Evolutionary conservation across 1,140 invertebrate genomes (phyloP), one percentile per base, ranked within the genome.

Genomic region (Acyrthosiphon pisum): DNA sequence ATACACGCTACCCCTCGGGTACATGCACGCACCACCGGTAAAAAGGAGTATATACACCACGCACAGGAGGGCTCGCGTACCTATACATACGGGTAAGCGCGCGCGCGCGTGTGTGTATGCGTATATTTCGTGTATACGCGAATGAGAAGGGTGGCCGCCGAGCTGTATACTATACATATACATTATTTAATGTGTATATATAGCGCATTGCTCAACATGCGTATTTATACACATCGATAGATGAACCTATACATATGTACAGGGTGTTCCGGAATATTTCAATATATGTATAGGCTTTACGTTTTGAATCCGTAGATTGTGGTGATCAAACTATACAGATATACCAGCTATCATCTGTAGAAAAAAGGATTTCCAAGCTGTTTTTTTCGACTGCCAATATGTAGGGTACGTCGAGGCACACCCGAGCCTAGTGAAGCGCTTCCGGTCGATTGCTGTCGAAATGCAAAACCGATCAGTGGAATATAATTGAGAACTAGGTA

Each of bases 11-110:
- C 90, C 90, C 90, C 90, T 89, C 41, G 37, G 60, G 68, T 91
- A 37, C 18, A 91, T n/a, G 46, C 50, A 37, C 90, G 87, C 90
- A 91, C 90, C 90, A 91, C 90, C 90, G 90, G 90, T 91, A 50
- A 89, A 88, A 76, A 91, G 90, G 68, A 91, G 44, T 48, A 22
- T 81, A 83, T 2, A 14, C 22, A 89, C 35, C 6, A 35, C 50
- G 83, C 68, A 26, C 37, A 9, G 3, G 35, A 76, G 60, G 60
- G 56, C 6, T 26, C 22, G 87, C 20, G 41, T 68, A n/a, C 26
- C 14, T 46, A 44, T 68, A 22, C 23, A 30, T 53, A 53, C 46
- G 68, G 30, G 44, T 46, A 68, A 41, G 22, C 44, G 18, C 8
- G 20, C 7, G 44, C 68, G 20, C 7, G 35, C 44, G 20, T 22